These are phyloP conservation scores for Gonatopus flavifemur DNA, from an alignment of 1,140 invertebrate species.

Conservation along the genomic window DNA sequence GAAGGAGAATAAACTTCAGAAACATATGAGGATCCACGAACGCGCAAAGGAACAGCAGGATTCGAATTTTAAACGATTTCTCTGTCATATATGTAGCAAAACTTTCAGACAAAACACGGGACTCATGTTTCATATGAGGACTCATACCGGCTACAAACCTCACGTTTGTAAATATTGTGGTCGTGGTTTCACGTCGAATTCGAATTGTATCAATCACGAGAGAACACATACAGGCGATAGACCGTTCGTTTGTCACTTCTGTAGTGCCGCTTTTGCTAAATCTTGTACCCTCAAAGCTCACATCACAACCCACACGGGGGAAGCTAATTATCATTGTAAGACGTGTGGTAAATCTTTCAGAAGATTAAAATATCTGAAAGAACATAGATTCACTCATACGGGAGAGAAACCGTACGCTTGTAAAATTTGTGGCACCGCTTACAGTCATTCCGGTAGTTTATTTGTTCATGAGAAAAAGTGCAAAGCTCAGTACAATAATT, in stretches of 20 bases:
- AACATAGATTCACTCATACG: conserved; percentile 67
- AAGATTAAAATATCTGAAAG: conserved; percentile 59
- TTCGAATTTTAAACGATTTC: conserved; percentile 42
- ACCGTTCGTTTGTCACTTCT: conserved; percentile 64
- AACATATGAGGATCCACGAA: conserved; percentile 50
- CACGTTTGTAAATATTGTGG: conserved; percentile 72
- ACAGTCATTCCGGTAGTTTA: conserved; percentile 50
- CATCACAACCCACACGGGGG: conserved; percentile 50
- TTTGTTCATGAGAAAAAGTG: conserved; percentile 53
- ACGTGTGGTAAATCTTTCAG: conserved; percentile 62
- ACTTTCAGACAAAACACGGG: conserved; percentile 51
- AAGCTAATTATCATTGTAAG: conserved; percentile 53
- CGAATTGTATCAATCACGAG: conserved; percentile 60
- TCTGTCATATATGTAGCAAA: conserved; percentile 52
- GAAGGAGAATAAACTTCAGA: conserved; percentile 56
- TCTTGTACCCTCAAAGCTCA: conserved; percentile 57
- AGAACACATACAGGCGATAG: conserved; percentile 65
- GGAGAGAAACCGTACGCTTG: conserved; percentile 77
- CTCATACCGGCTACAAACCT: conserved; percentile 72
- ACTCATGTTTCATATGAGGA: conserved; percentile 67
- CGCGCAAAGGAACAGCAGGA: conserved; percentile 40
- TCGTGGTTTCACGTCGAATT: conserved; percentile 62
- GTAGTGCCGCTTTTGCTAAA: conserved; percentile 52
- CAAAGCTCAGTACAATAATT: conserved; percentile 39
- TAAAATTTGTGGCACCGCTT: conserved; percentile 63